A percentile compares a stretch with the other conserved stretches of the same genome.
Evolutionary conservation across 2,797 vertebrate species (phyloP).

Genomic region (Muraenolepis orangiensis): DNA sequence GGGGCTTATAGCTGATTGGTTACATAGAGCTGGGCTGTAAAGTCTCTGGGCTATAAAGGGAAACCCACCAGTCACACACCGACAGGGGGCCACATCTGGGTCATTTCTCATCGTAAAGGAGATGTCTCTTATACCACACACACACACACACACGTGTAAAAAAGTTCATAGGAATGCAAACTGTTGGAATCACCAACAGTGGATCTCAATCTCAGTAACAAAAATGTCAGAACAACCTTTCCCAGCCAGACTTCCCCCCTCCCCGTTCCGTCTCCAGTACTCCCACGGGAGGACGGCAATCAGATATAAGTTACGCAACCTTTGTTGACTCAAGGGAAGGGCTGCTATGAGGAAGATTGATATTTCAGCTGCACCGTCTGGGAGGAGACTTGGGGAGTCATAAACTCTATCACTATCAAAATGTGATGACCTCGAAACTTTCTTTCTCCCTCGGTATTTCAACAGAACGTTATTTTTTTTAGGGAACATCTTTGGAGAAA

Average conservation of each 20-base stretch:
- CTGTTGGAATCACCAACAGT: neutral
- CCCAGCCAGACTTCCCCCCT: neutral
- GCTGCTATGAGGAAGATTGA: neutral
- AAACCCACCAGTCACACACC: conserved; percentile 33
- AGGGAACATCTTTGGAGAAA: neutral
- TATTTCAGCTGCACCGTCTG: neutral
- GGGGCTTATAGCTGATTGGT: conserved; percentile 22
- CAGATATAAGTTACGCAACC: neutral
- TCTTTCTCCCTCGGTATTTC: neutral
- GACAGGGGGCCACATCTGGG: neutral
- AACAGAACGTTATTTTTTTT: neutral
- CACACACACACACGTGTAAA: neutral
- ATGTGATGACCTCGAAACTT: neutral
- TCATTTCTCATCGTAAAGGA: neutral
- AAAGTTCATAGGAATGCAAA: neutral
- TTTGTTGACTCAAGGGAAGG: neutral
- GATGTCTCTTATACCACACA: neutral
- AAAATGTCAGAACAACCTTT: neutral
- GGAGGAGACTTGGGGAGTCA: neutral
- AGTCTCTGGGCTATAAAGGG: conserved; percentile 59
- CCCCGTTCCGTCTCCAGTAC: neutral
- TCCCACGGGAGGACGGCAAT: neutral
- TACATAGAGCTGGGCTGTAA: conserved; percentile 26
- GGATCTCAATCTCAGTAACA: neutral
- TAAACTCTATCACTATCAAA: neutral